Conservation (phyloP, 2,113 vertebrate genomes). For the Saccopteryx leptura region DNA sequence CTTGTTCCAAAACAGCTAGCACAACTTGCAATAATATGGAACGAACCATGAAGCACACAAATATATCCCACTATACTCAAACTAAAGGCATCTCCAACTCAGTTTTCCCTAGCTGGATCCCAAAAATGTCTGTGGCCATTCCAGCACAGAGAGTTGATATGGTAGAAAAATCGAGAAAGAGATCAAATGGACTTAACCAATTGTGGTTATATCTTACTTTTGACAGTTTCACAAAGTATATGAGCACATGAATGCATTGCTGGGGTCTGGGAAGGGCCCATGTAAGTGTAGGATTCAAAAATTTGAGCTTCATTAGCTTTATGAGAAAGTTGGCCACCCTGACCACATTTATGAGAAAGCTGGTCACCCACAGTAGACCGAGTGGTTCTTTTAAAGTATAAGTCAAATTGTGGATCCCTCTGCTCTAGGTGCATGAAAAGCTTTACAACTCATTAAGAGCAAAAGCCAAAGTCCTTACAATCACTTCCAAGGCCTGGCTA, state of each 20-base stretch:
- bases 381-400: background rate
- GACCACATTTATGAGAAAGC: background rate
- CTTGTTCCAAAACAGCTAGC: slow-evolving; percentile 7
- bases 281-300: background rate
- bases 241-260: background rate
- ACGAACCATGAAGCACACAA: slow-evolving; percentile 5
- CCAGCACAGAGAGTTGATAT: background rate
- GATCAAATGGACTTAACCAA: background rate
- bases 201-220: background rate
- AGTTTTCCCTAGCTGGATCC: background rate
- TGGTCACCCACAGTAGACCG: background rate
- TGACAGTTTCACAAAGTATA: background rate
- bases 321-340: background rate
- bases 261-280: background rate
- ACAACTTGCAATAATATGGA: slow-evolving; percentile 18
- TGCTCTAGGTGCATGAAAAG: background rate
- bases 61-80: background rate
- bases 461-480: background rate
- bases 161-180: slow-evolving; percentile 20
- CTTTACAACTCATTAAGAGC: background rate
- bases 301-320: background rate
- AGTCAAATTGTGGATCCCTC: background rate
- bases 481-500: background rate
- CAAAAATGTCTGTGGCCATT: background rate
- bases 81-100: background rate